These are phyloP conservation scores for Dendrocincla tyrannina DNA, from an alignment of 2,797 vertebrate species.

Conservation along the genomic window DNA sequence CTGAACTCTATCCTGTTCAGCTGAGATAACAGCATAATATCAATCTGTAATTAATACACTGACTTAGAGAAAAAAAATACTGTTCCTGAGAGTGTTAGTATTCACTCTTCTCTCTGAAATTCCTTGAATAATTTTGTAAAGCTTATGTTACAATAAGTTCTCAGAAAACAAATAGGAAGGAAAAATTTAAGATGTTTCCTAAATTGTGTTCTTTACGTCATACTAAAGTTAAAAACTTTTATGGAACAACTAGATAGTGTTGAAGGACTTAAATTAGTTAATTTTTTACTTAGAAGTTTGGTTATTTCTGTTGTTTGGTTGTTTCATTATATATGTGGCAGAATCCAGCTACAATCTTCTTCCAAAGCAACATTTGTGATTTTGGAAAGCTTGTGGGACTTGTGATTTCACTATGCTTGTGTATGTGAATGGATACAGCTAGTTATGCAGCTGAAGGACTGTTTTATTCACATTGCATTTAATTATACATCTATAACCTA, in stretches of 20 bases:
- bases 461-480: neutral
- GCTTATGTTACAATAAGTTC: neutral
- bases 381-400: neutral
- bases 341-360: neutral
- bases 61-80: neutral
- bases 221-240: neutral
- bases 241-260: neutral
- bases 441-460: neutral
- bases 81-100: neutral
- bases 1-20: conserved; percentile 25
- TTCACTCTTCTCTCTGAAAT: neutral
- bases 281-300: neutral
- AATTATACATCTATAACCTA: neutral
- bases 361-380: neutral
- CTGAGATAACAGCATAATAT: conserved; percentile 17
- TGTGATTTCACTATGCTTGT: neutral
- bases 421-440: neutral
- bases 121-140: neutral
- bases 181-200: neutral
- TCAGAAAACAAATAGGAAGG: neutral
- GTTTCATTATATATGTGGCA: neutral
- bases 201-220: neutral
- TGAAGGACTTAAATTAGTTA: neutral
- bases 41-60: neutral
- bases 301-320: neutral